phyloP scores from a whole-genome alignment of 2,888 invertebrate species.

The Cordilura impudica region DNA sequence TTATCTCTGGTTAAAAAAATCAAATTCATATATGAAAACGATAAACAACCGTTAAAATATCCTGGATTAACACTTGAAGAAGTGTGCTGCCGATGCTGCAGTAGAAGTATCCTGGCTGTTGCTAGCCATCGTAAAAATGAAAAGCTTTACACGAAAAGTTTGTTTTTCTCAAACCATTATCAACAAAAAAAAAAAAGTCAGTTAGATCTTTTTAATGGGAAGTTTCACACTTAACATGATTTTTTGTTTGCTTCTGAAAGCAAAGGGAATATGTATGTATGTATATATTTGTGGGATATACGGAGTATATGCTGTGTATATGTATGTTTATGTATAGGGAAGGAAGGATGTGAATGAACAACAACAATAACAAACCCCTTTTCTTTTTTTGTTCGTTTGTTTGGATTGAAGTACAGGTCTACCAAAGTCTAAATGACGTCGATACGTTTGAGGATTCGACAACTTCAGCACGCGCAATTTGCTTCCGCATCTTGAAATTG shows the following conservation, averaged over 20 bases:
- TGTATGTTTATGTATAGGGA: conserved; percentile 8
- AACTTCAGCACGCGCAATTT: conserved; percentile 76
- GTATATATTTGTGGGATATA: not conserved
- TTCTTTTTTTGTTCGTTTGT: not conserved
- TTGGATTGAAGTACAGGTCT: conserved; percentile 44
- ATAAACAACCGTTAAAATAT: conserved; percentile 51
- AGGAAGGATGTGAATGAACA: conserved; percentile 43
- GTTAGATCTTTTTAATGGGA: conserved; percentile 50
- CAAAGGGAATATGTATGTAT: conserved; percentile 35
- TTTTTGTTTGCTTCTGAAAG: conserved; percentile 42
- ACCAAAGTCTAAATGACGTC: conserved; percentile 58
- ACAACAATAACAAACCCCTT: conserved; percentile 36
- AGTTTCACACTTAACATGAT: conserved; percentile 57
- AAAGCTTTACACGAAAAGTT: conserved; percentile 42
- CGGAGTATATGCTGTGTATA: not conserved
- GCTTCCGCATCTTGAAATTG: conserved; percentile 77
- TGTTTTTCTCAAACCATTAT: conserved; percentile 29
- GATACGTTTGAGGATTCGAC: conserved; percentile 67
- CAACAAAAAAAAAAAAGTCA: conserved; percentile 40
- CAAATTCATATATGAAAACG: conserved; percentile 36
- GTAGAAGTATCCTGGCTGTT: not conserved
- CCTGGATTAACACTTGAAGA: conserved; percentile 48
- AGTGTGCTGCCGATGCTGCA: not conserved
- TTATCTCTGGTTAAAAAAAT: conserved; percentile 48
- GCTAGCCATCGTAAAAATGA: conserved; percentile 35